Percentiles rank a stretch among this genome's conserved stretches.
phyloP scores from a whole-genome alignment of 2,888 invertebrate species.

The Pyrrhosoma nymphula region DNA sequence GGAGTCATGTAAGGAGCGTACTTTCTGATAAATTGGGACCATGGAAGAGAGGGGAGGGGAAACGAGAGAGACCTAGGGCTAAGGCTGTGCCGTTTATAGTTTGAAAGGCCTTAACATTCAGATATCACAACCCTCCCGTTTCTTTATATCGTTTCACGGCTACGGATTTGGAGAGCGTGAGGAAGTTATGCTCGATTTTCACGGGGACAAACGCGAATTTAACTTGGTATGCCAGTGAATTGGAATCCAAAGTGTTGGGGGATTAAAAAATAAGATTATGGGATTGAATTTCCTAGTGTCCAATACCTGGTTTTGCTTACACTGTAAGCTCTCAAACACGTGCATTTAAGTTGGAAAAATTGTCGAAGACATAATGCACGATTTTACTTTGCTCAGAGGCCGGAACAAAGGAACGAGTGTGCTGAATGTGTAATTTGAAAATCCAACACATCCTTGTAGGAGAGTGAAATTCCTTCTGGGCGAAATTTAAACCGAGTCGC shows the following conservation, averaged over 20 bases:
- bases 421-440: background rate
- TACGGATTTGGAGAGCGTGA: no score
- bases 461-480: background rate
- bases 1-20: no score
- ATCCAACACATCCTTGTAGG: background rate
- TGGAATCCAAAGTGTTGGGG: background rate
- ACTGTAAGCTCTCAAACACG: background rate
- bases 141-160: no score
- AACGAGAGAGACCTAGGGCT: no score
- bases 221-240: background rate
- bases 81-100: no score
- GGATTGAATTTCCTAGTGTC: background rate
- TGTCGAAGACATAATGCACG: background rate
- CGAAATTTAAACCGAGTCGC: background rate
- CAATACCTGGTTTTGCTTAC: background rate
- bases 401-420: background rate
- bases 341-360: background rate
- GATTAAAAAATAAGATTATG: background rate
- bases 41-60: no score
- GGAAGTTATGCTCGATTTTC: background rate
- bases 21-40: no score
- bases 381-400: background rate
- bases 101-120: no score
- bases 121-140: no score
- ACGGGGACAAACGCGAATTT: background rate